Evolutionary conservation across 2,888 invertebrate genomes (phyloP), one percentile per base, ranked within the genome.

Genomic region (Boloria euphrosyne): DNA sequence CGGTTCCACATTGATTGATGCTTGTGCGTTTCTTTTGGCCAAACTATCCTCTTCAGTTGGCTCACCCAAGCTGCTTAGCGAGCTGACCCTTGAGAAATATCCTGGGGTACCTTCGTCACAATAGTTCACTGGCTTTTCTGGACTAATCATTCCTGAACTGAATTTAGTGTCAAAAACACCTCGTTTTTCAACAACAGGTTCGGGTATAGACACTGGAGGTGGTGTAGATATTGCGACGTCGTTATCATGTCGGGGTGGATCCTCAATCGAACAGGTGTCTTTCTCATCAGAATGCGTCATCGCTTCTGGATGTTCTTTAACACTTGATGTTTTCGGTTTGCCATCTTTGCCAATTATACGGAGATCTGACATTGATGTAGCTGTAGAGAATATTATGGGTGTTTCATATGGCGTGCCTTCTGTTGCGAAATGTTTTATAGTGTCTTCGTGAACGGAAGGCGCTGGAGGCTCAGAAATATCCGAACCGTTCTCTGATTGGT

Each of bases 401-500:
- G 96, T 96, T 83, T 96, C 95, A 77, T 96, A 95, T 0, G 97
- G 97, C 0, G 98, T 98, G 31, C 96, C 98, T 88, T 98, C 98
- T 0, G 98, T 98, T 78, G 96, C 97, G 83, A 98, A 98, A 61
- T 97, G 98, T 83, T 97, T 96, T 5, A 98, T 94, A 0, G 97
- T 96, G 79, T 98, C 98, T 71, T 96, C 96, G 75, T 95, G 93
- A 14, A 95, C 92, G 4, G 93, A 92, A 0, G 90, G 80, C 0
- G 81, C 89, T 0, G 86, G 80, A 0, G 87, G 88, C 69, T 94
- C 94, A 0, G 93, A 87, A 61, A 83, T 76, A 66, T 94, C 94
- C 0, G 93, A 93, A 4, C 90, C 90, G 14, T 84, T 88, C 70
- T 96, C 96, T 0, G 95, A 94, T 78, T 96, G 96, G 75, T 96